Conservation (phyloP, 2,113 vertebrate species). For the Dasyornis broadbenti region DNA sequence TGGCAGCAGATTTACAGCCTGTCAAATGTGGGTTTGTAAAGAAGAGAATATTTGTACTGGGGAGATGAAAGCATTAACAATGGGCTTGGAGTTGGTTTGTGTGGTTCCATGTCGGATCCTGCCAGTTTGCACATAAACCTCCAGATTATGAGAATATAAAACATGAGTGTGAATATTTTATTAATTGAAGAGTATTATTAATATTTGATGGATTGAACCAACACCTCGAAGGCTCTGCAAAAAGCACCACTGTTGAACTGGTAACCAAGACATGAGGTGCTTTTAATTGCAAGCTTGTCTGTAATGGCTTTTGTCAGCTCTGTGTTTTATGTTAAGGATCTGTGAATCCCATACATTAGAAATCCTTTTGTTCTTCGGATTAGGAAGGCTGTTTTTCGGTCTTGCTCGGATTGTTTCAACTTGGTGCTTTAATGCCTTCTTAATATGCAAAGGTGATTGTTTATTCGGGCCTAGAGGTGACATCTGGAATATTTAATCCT, state of each 20-base stretch:
- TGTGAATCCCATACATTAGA: background rate
- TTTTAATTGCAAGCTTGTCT: background rate
- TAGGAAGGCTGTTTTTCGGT: background rate
- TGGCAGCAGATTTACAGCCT: background rate
- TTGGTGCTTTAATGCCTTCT: background rate
- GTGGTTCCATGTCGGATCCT: background rate
- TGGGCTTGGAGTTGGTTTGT: background rate
- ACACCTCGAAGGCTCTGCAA: background rate
- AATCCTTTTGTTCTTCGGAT: background rate
- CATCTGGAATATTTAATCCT: background rate
- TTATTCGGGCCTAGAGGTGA: background rate
- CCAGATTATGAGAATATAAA: background rate
- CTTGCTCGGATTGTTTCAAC: background rate
- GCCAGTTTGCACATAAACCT: background rate
- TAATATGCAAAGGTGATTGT: background rate
- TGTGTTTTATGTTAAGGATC: background rate
- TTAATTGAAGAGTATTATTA: conserved; percentile 15
- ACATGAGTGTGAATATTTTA: background rate
- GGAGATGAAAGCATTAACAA: background rate
- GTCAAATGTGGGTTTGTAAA: background rate
- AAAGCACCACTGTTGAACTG: background rate
- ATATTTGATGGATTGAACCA: conserved; percentile 40
- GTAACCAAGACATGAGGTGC: background rate
- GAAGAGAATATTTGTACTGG: background rate
- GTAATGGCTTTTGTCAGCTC: background rate